Percentiles rank a stretch among this genome's conserved stretches.
phyloP scores from a whole-genome alignment of 1,140 invertebrate species.

The Megathymus violae region DNA sequence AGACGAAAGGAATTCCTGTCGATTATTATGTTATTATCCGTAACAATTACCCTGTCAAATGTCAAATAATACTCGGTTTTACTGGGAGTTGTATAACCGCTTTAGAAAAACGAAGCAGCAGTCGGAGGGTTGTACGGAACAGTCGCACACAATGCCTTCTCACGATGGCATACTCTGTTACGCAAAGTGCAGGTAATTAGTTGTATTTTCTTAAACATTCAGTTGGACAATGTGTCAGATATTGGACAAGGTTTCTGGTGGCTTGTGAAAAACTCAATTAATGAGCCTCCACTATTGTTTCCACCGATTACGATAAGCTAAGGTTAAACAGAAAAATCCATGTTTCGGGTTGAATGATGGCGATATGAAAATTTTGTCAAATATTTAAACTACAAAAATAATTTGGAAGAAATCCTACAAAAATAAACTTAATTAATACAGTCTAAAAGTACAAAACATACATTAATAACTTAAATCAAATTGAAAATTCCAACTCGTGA shows the following conservation, averaged over 20 bases:
- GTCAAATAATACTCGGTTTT: slow-evolving; percentile 23
- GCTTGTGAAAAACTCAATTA: slow-evolving; percentile 29
- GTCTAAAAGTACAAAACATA: slow-evolving; percentile 9
- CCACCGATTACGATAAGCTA: slow-evolving; percentile 4
- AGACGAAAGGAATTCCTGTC: neutral
- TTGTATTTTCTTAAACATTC: slow-evolving; percentile 20
- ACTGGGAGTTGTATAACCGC: slow-evolving; percentile 24
- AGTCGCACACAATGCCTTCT: slow-evolving; percentile 28
- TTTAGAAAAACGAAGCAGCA: slow-evolving; percentile 15
- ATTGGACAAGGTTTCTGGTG: slow-evolving; percentile 23
- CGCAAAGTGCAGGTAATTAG: slow-evolving; percentile 30
- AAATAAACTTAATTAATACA: slow-evolving; percentile 2
- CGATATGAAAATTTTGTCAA: slow-evolving; percentile 3
- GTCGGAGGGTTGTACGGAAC: slow-evolving; percentile 24
- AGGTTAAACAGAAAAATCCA: neutral
- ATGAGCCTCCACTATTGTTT: slow-evolving; percentile 19
- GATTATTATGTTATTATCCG: neutral
- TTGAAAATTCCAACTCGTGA: neutral
- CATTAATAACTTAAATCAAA: neutral
- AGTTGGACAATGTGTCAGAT: slow-evolving; percentile 33
- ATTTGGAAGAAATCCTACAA: neutral
- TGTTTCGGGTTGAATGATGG: neutral
- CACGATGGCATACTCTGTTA: slow-evolving; percentile 34
- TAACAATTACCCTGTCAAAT: slow-evolving; percentile 21
- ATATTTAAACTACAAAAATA: neutral